A percentile compares a stretch with the other conserved stretches of the same genome.
Evolutionary conservation across 2,113 vertebrate species (phyloP).

Genomic region (Menura novaehollandiae): DNA sequence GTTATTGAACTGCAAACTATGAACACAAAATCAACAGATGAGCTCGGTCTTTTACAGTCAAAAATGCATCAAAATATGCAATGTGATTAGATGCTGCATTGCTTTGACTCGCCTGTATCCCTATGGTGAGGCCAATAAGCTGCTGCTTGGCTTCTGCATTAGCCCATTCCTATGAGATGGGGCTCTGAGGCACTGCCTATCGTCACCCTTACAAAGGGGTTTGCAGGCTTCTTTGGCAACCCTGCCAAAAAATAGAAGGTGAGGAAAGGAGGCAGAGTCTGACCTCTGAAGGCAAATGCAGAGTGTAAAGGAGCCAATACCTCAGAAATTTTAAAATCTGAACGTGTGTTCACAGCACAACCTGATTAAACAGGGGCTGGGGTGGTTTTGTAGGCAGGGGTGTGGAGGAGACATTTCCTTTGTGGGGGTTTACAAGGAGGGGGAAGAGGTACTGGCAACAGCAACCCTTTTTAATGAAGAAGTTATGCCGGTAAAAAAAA

Average conservation of each 20-base stretch:
- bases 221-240: not conserved
- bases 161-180: not conserved
- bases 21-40: not conserved
- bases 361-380: not conserved
- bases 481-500: not conserved
- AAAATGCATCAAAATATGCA: not conserved
- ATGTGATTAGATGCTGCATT: not conserved
- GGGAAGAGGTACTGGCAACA: not conserved
- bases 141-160: not conserved
- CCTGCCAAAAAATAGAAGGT: not conserved
- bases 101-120: rapidly evolving
- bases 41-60: not conserved
- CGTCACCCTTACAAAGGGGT: not conserved
- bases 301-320: not conserved
- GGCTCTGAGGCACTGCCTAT: not conserved
- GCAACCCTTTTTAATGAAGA: not conserved
- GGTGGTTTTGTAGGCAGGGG: not conserved
- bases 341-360: not conserved
- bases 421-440: not conserved
- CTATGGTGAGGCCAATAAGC: rapidly evolving
- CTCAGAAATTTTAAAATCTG: not conserved
- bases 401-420: not conserved
- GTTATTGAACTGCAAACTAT: not conserved
- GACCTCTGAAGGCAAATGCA: not conserved
- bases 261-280: not conserved